A percentile compares a stretch with the other conserved stretches of the same genome.
Evolutionary conservation across 2,888 invertebrate genomes (phyloP).

Genomic region (Lasioglossum villosulum): DNA sequence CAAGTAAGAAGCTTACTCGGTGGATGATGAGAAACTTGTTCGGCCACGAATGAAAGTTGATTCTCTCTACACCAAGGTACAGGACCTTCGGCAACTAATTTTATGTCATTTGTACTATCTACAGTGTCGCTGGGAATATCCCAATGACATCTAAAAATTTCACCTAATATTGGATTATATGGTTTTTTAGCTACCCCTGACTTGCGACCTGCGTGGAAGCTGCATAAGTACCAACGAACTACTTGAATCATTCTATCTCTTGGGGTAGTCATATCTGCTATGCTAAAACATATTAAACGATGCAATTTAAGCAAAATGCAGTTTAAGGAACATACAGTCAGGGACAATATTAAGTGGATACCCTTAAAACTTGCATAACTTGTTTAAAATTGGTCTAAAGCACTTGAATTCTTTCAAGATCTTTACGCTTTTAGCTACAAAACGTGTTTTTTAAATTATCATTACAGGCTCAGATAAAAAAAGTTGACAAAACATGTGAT

Average conservation of each 20-base stretch:
- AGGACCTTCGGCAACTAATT: constrained; percentile 90
- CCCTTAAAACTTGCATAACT: too few species aligned
- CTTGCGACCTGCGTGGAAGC: constrained; percentile 99
- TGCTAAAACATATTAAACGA: constrained; percentile 86
- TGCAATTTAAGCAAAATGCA: neutral
- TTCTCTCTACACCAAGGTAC: constrained; percentile 95
- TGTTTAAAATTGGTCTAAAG: too few species aligned
- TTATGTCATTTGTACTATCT: constrained; percentile 69
- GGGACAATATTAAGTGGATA: too few species aligned
- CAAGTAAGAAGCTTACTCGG: constrained; percentile 88
- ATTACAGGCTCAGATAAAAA: too few species aligned
- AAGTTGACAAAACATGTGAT: too few species aligned
- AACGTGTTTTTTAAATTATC: too few species aligned
- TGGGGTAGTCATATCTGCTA: constrained; percentile 94
- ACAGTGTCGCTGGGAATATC: constrained; percentile 86
- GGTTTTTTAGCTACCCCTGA: constrained; percentile 99
- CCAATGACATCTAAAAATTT: constrained; percentile 96
- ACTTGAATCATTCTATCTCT: constrained; percentile 97
- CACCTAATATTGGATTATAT: constrained; percentile 99
- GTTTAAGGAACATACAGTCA: neutral
- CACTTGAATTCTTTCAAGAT: too few species aligned
- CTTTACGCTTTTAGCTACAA: too few species aligned
- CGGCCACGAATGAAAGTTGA: constrained; percentile 97
- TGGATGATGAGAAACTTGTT: constrained; percentile 99
- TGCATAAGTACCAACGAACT: constrained; percentile 98